Percentiles rank a stretch among this genome's conserved stretches.
phyloP scores from a whole-genome alignment of 2,888 invertebrate genomes.

The Lycaena phlaeas region DNA sequence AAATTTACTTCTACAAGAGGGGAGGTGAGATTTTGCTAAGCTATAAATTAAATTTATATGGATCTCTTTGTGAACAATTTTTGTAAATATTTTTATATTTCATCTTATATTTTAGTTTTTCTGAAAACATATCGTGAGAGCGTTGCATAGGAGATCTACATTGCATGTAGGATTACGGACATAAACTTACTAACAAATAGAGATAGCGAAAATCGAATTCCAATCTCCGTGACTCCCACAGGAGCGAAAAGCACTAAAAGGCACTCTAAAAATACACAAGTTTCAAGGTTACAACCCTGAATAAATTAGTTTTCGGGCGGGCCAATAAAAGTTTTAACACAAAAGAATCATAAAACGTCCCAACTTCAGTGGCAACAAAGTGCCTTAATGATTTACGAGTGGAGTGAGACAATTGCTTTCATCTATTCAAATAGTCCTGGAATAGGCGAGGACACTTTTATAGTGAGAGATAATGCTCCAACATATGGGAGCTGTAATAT shows the following conservation, averaged over 20 bases:
- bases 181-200: too few species aligned
- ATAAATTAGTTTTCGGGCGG: conserved; percentile 68
- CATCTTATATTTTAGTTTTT: too few species aligned
- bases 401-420: conserved; percentile 53
- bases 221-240: too few species aligned
- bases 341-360: conserved; percentile 69
- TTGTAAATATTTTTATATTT: too few species aligned
- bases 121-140: too few species aligned
- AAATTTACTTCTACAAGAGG: too few species aligned
- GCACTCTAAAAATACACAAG: not conserved
- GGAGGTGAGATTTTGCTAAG: too few species aligned
- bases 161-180: too few species aligned
- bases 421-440: conserved; percentile 63
- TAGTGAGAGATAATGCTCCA: conserved; percentile 1
- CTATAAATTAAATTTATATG: too few species aligned
- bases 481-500: conserved; percentile 3
- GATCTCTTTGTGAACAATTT: too few species aligned
- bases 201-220: too few species aligned
- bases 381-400: conserved; percentile 61
- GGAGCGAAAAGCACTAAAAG: not conserved
- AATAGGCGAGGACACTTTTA: conserved; percentile 30
- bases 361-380: conserved; percentile 61
- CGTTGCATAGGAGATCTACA: too few species aligned
- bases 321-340: conserved; percentile 71
- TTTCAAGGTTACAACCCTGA: conserved; percentile 47